Conservation (phyloP, 2,888 invertebrate genomes). For the Polyploca ridens region DNA sequence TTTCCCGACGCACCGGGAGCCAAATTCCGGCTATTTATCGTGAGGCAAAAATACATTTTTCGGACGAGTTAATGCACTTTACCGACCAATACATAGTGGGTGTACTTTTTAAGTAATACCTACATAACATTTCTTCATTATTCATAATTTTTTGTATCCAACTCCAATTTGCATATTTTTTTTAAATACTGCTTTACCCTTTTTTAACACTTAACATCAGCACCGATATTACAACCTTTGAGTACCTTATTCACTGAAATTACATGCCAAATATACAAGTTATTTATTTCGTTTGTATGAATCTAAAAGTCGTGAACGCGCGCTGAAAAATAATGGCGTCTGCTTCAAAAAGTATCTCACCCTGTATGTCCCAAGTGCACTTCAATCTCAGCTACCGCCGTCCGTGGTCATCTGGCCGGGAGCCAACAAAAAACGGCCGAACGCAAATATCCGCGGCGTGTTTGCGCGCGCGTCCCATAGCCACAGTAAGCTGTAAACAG, state of each 20-base stretch:
- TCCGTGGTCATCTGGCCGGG: constrained; percentile 62
- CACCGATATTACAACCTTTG: too few species aligned
- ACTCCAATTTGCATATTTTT: too few species aligned
- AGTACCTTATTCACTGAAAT: too few species aligned
- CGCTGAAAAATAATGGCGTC: too few species aligned
- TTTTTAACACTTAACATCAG: too few species aligned
- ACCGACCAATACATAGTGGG: constrained; percentile 33
- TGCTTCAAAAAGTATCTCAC: constrained; percentile 18
- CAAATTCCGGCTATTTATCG: constrained; percentile 68
- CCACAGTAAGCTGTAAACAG: constrained; percentile 26
- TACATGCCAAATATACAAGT: too few species aligned
- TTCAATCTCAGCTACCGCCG: constrained; percentile 30
- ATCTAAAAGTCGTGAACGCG: too few species aligned
- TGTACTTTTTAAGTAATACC: constrained; percentile 9
- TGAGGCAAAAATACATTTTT: constrained; percentile 66
- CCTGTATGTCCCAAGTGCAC: constrained; percentile 40
- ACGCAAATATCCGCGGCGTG: constrained; percentile 44
- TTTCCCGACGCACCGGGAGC: constrained; percentile 50
- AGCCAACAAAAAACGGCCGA: constrained; percentile 59
- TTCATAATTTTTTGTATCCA: too few species aligned
- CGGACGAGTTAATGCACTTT: constrained; percentile 73
- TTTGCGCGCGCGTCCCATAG: constrained; percentile 45
- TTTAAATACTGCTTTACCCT: too few species aligned
- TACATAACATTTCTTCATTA: too few species aligned
- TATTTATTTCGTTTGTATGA: too few species aligned